Evolutionary conservation across 2,888 invertebrate species (phyloP).

Genomic region (Rhodophaea formosa): DNA sequence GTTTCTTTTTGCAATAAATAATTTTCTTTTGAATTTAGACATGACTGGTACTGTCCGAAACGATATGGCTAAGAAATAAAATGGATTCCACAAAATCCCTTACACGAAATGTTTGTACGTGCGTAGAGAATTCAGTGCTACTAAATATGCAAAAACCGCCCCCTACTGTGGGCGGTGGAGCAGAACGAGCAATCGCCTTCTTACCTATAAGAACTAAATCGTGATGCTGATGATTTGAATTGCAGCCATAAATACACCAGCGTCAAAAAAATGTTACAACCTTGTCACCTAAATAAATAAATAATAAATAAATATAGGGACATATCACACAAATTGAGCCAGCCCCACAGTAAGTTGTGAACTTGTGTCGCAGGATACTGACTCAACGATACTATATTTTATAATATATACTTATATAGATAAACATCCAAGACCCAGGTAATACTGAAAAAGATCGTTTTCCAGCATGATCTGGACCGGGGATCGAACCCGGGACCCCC

Average conservation of each 20-base stretch:
- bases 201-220: constrained; percentile 28
- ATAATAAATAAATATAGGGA: neutral
- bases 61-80: constrained; percentile 15
- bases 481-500: too few relatives aligned
- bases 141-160: constrained; percentile 36
- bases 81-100: constrained; percentile 4
- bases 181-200: constrained; percentile 38
- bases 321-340: too few relatives aligned
- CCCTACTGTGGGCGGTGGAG: constrained; percentile 44
- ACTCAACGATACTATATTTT: too few relatives aligned
- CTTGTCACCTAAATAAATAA: constrained; percentile 37
- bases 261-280: constrained; percentile 34
- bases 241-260: neutral
- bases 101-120: constrained; percentile 23
- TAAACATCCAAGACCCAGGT: too few relatives aligned
- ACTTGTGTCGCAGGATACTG: too few relatives aligned
- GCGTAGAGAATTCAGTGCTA: constrained; percentile 26
- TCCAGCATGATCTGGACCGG: too few relatives aligned
- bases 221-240: constrained; percentile 29
- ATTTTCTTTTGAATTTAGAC: constrained; percentile 1
- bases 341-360: too few relatives aligned
- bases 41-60: constrained; percentile 3
- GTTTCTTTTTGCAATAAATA: constrained; percentile 12
- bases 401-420: too few relatives aligned
- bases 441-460: too few relatives aligned